Percentiles rank a stretch among this genome's conserved stretches.
Evolutionary conservation across 2,888 invertebrate genomes (phyloP).

Genomic region (Acrocyrtus sp.): DNA sequence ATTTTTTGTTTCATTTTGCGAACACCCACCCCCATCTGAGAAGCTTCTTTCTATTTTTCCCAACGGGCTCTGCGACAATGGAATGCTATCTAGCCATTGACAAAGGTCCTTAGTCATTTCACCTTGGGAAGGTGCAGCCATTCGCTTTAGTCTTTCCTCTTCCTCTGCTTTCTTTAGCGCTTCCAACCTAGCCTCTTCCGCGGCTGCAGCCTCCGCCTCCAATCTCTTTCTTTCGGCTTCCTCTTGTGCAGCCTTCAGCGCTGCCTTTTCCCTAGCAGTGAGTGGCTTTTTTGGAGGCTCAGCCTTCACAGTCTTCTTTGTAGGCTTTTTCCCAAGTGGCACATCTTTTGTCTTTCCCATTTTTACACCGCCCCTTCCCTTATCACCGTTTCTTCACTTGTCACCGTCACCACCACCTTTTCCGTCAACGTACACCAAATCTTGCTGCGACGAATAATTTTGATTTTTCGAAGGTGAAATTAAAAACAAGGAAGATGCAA

Average conservation of each 20-base stretch:
- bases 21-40: conserved; percentile 43
- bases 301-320: background rate
- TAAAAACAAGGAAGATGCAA: no score
- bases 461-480: no score
- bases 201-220: conserved; percentile 3
- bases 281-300: background rate
- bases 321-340: background rate
- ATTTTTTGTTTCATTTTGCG: background rate
- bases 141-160: conserved; percentile 7
- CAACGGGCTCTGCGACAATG: conserved; percentile 22
- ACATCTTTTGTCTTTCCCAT: no score
- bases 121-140: conserved; percentile 6
- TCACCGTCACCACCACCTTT: no score
- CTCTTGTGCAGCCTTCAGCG: conserved; percentile 11
- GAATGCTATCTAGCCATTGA: conserved; percentile 31
- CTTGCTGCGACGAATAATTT: no score
- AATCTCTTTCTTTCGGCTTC: conserved; percentile 31
- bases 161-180: conserved; percentile 16
- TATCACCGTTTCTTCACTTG: no score
- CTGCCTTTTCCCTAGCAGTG: conserved; percentile 3
- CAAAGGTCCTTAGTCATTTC: conserved; percentile 29
- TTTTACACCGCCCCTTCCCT: no score
- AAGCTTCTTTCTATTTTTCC: conserved; percentile 39
- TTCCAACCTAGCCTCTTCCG: conserved; percentile 34
- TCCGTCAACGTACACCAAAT: no score